Conservation (phyloP, 2,797 vertebrate genomes). For the Clarias fuscus region DNA sequence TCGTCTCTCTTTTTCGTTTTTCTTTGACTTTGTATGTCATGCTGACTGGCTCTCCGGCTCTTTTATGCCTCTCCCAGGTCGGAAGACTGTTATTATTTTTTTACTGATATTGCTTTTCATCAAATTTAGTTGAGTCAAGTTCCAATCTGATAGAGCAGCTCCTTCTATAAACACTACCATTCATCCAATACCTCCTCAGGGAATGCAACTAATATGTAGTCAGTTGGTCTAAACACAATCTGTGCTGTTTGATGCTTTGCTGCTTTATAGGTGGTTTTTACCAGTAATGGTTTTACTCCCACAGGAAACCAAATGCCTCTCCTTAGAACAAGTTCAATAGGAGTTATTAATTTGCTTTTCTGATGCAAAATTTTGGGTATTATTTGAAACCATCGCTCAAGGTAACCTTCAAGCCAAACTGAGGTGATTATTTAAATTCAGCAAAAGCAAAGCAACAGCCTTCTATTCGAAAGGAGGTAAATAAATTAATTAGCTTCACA, state of each 20-base stretch:
- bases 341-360: not conserved
- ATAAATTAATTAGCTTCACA: conserved; percentile 62
- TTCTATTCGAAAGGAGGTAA: conserved; percentile 37
- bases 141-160: conserved; percentile 4
- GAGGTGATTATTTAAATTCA: conserved; percentile 22
- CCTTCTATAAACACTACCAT: conserved; percentile 10
- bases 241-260: not conserved
- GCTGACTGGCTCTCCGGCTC: conserved; percentile 2
- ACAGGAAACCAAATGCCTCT: not conserved
- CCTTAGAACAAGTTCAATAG: not conserved
- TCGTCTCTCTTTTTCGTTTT: conserved; percentile 28
- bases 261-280: conserved; percentile 13
- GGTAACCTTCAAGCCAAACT: conserved; percentile 10
- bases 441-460: conserved; percentile 37
- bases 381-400: conserved; percentile 14
- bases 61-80: conserved; percentile 16
- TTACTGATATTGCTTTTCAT: conserved; percentile 20
- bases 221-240: conserved; percentile 10
- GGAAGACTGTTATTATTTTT: conserved; percentile 15
- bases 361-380: not conserved
- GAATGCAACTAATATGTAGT: conserved; percentile 20
- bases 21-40: conserved; percentile 5
- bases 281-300: not conserved
- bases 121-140: conserved; percentile 14
- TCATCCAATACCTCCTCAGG: conserved; percentile 13